Evolutionary conservation across 2,113 vertebrate genomes (phyloP).

Genomic region (Takifugu bimaculatus): DNA sequence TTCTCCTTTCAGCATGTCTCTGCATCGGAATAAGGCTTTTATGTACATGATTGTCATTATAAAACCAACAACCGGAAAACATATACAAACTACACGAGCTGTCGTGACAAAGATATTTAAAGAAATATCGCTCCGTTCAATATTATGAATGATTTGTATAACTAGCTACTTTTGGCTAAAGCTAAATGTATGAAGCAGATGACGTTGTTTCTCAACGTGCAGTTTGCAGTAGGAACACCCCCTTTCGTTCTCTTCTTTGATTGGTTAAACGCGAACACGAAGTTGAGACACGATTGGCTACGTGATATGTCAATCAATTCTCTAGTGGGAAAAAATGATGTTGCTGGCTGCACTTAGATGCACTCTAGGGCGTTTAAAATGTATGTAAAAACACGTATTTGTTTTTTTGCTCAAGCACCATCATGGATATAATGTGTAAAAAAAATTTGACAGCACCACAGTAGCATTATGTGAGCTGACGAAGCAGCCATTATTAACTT

Average conservation of each 20-base stretch:
- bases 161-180: slow-evolving; percentile 64
- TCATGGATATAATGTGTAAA: too few relatives aligned
- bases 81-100: neutral
- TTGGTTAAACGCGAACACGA: slow-evolving; percentile 38
- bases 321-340: slow-evolving; percentile 1
- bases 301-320: slow-evolving; percentile 28
- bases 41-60: slow-evolving; percentile 63
- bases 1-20: slow-evolving; percentile 65
- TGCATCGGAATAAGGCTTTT: slow-evolving; percentile 55
- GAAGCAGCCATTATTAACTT: too few relatives aligned
- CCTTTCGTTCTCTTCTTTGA: slow-evolving; percentile 9
- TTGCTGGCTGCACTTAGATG: neutral
- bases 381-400: too few relatives aligned
- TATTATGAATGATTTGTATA: slow-evolving; percentile 18
- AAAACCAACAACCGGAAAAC: slow-evolving; percentile 10
- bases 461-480: too few relatives aligned
- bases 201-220: slow-evolving; percentile 69
- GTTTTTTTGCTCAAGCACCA: too few relatives aligned
- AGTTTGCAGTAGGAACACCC: slow-evolving; percentile 20
- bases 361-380: neutral
- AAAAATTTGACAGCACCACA: neutral
- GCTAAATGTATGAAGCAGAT: slow-evolving; percentile 71
- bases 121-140: slow-evolving; percentile 4
- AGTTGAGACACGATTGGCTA: slow-evolving; percentile 36
- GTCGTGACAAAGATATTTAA: slow-evolving; percentile 9